A percentile compares a stretch with the other conserved stretches of the same genome.
Conservation (phyloP, 2,113 vertebrate species). For the Tragelaphus imberbis region DNA sequence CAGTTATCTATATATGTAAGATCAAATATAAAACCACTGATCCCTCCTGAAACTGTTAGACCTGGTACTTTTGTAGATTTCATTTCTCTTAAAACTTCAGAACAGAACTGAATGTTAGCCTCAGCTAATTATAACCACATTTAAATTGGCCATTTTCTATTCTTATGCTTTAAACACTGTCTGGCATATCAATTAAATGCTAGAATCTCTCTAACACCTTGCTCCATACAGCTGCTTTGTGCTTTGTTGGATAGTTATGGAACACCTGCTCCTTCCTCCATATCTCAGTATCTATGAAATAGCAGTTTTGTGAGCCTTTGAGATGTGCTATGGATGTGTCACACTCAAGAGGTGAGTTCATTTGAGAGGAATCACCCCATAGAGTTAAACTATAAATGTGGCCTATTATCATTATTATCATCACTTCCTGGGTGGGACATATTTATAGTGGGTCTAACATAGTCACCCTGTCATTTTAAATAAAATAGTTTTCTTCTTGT, state of each 20-base stretch:
- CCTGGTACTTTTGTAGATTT: not conserved
- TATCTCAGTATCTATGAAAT: not conserved
- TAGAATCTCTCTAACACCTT: not conserved
- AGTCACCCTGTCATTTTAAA: conserved; percentile 38
- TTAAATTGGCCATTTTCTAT: not conserved
- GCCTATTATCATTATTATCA: not conserved
- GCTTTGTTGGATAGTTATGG: not conserved
- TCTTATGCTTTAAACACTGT: not conserved
- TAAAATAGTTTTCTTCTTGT: conserved; percentile 53
- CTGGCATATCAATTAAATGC: conserved; percentile 2
- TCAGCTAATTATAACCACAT: not conserved
- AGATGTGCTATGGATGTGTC: not conserved
- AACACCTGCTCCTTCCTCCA: fast-evolving
- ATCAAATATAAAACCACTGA: not conserved
- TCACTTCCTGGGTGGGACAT: not conserved
- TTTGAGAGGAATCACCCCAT: not conserved
- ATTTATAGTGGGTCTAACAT: not conserved
- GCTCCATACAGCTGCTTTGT: not conserved
- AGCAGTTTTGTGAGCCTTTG: not conserved
- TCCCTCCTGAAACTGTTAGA: not conserved
- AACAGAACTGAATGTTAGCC: not conserved
- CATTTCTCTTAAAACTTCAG: not conserved
- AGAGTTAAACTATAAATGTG: not conserved
- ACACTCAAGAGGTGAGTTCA: not conserved
- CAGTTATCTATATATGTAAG: not conserved